A percentile compares a stretch with the other conserved stretches of the same genome.
These are phyloP conservation scores for Bufo gargarizans DNA, from an alignment of 2,113 vertebrate genomes.

Conservation along the genomic window DNA sequence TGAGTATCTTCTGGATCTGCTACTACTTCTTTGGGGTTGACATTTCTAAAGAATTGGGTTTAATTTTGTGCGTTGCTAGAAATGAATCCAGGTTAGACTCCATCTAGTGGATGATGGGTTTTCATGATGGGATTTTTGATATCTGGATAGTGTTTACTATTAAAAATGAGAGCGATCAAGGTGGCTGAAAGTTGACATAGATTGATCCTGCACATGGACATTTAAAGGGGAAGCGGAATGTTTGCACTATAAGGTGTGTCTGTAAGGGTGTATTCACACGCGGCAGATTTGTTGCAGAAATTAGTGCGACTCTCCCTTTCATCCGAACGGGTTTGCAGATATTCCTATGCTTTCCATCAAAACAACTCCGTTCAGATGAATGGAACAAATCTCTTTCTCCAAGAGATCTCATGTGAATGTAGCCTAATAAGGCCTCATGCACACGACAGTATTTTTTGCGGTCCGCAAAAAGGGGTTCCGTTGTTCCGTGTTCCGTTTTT, in stretches of 20 bases:
- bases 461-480: no score
- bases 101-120: slow-evolving; percentile 10
- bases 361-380: no score
- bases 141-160: not conserved
- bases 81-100: not conserved
- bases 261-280: not conserved
- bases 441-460: no score
- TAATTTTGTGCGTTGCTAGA: not conserved
- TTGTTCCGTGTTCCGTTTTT: no score
- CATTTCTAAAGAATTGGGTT: not conserved
- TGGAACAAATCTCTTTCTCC: no score
- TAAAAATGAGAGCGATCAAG: not conserved
- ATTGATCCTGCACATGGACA: not conserved
- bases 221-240: not conserved
- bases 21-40: not conserved
- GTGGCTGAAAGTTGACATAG: not conserved
- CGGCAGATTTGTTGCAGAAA: no score
- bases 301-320: not conserved
- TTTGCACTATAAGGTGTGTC: not conserved
- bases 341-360: no score
- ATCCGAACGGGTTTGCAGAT: no score
- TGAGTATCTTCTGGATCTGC: not conserved
- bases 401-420: no score
- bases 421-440: no score
- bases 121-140: not conserved